These are phyloP conservation scores for Fregetta grallaria DNA, from an alignment of 2,113 vertebrate species.

Conservation along the genomic window DNA sequence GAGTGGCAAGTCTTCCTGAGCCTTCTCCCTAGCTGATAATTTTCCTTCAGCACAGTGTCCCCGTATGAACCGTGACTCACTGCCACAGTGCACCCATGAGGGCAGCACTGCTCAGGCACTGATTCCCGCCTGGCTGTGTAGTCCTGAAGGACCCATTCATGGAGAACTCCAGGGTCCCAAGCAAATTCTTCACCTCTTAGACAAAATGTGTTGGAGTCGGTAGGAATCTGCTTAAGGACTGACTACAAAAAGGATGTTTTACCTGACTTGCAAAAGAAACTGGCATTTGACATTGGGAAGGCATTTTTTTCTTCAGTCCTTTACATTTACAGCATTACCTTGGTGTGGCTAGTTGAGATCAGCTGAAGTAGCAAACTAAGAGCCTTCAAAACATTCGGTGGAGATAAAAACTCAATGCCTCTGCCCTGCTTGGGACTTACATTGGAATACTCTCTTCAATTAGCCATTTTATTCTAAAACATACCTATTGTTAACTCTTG, in stretches of 20 bases:
- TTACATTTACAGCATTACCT: neutral
- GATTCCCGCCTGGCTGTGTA: neutral
- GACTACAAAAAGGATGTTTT: neutral
- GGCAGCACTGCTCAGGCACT: neutral
- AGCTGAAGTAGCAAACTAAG: neutral
- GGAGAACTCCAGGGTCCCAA: neutral
- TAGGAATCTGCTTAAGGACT: neutral
- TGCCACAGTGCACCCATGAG: neutral
- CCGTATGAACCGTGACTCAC: rapidly evolving
- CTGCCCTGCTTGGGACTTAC: neutral
- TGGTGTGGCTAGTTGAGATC: neutral
- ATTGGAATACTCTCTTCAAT: neutral
- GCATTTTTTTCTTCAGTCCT: neutral
- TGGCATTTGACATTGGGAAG: neutral
- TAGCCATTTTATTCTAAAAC: neutral
- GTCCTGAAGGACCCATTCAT: neutral
- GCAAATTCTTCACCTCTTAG: neutral
- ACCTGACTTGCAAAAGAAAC: neutral
- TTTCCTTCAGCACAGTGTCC: neutral
- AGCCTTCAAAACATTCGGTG: neutral
- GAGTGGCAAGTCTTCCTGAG: neutral
- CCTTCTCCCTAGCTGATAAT: neutral
- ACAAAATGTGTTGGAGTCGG: neutral
- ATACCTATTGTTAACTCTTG: neutral
- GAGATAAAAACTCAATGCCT: neutral